Conservation (phyloP, 2,888 invertebrate genomes). For the Drosophila anomelani region DNA sequence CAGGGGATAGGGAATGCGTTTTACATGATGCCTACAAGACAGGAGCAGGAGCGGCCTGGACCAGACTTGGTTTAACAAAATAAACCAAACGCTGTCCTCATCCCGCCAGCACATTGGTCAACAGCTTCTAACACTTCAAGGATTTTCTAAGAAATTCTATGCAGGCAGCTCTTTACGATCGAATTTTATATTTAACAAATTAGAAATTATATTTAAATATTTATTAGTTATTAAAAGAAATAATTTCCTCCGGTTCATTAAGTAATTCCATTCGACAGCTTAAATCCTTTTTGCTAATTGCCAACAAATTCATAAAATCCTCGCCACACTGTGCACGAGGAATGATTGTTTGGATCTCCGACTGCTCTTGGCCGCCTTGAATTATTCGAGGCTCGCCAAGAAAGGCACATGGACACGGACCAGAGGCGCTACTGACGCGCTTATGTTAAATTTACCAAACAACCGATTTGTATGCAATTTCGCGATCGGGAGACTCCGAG, state of each 20-base stretch:
- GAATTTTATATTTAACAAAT: too few species aligned
- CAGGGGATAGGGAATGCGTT: constrained; percentile 51
- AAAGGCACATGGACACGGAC: constrained; percentile 51
- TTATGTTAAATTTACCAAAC: constrained; percentile 81
- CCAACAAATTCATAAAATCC: background rate
- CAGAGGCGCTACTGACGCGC: constrained; percentile 80
- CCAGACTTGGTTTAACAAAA: constrained; percentile 60
- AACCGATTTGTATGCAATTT: constrained; percentile 83
- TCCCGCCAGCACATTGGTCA: constrained; percentile 31
- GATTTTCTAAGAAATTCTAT: background rate
- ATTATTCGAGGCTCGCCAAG: constrained; percentile 74
- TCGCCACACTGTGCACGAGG: constrained; percentile 24
- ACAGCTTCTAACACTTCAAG: background rate
- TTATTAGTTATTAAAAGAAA: too few species aligned
- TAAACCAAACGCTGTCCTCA: constrained; percentile 57
- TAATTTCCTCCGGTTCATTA: background rate
- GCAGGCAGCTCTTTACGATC: background rate
- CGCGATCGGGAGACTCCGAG: constrained; percentile 44
- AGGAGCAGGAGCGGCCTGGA: constrained; percentile 68
- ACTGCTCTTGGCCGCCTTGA: constrained; percentile 56
- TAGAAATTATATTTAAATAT: too few species aligned
- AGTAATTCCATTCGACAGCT: background rate
- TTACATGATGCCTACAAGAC: constrained; percentile 78
- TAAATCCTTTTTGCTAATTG: background rate
- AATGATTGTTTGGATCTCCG: constrained; percentile 34